Evolutionary conservation across 2,888 invertebrate species (phyloP), one percentile per base, ranked within the genome.

Genomic region (Agrochola circellaris): DNA sequence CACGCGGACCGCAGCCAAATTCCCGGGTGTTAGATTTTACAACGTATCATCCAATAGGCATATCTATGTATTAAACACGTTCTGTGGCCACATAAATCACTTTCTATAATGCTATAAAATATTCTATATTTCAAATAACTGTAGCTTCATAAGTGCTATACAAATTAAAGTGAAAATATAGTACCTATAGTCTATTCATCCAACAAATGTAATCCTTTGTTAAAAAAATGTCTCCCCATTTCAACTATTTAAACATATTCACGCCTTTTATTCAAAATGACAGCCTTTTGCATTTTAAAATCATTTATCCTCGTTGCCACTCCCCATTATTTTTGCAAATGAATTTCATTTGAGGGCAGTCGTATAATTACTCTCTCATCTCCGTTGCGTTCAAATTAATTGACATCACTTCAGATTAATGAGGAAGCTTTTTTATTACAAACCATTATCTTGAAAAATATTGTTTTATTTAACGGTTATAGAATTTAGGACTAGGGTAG

Each of bases 321-420:
- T 54, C 51, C 72, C 64, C 64, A 75, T 78, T 85, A 84, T 82
- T 83, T 86, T 75, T 64, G 30, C 48, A 70, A 81, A 80, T 87
- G 76, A 85, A 75, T 85, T 85, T 71, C 62, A 71, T 81, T 84
- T 78, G 72, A 69, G 78, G 73, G 78, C 77, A 70, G 73, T 60
- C 48, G 61, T 65, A 80, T 62, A 75, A 73, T 79, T 72, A 73
- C 61, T 72, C 74, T 56, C 73, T 34, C 75, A 75, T 71, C 69
- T 69, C 62, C 13, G 38, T 68, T 71, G 65, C 48, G 73, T 74
- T 34, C n/a, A 77, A 82, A 87, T 88, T 87, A 88, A 87, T 85
- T 84, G 85, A 83, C 77, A 80, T 60, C 74, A 71, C 75, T 88
- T 77, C 62, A 75, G 67, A 85, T 84, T 77, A 85, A 88, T 70